Percentiles rank a stretch among this genome's conserved stretches.
These are phyloP conservation scores for Leptoclinus maculatus DNA, from an alignment of 2,797 vertebrate genomes.

Conservation along the genomic window DNA sequence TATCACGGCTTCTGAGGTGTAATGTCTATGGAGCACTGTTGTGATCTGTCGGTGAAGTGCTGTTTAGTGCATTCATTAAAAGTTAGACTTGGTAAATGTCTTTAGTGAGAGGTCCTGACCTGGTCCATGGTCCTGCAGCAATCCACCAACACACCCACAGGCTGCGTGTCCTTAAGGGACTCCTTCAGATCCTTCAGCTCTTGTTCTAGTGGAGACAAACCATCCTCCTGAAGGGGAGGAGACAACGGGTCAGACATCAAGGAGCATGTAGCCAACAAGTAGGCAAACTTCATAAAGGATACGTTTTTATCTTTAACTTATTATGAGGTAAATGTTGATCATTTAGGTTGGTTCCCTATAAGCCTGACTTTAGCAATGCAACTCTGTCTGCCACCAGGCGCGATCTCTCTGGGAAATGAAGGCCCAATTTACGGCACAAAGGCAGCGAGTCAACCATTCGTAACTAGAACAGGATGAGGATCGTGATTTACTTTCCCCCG, in stretches of 20 bases:
- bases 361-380: no score
- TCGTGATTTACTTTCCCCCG: no score
- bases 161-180: slow-evolving; percentile 95
- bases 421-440: no score
- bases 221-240: slow-evolving; percentile 84
- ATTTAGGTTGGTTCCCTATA: neutral
- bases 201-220: slow-evolving; percentile 85
- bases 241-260: slow-evolving; percentile 11
- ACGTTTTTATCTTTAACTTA: neutral
- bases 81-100: neutral
- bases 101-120: slow-evolving; percentile 74
- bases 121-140: slow-evolving; percentile 95
- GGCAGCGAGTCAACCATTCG: no score
- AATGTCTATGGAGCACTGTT: neutral
- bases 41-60: neutral
- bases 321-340: neutral
- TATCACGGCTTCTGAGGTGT: neutral
- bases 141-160: slow-evolving; percentile 95
- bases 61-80: neutral
- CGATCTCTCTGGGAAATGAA: no score
- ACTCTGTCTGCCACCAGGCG: no score
- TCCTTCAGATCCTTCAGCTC: slow-evolving; percentile 94
- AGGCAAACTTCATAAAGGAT: neutral
- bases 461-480: no score
- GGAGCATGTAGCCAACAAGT: neutral